Conservation (phyloP, 1,140 invertebrate species). For the Drosophila sproati region DNA sequence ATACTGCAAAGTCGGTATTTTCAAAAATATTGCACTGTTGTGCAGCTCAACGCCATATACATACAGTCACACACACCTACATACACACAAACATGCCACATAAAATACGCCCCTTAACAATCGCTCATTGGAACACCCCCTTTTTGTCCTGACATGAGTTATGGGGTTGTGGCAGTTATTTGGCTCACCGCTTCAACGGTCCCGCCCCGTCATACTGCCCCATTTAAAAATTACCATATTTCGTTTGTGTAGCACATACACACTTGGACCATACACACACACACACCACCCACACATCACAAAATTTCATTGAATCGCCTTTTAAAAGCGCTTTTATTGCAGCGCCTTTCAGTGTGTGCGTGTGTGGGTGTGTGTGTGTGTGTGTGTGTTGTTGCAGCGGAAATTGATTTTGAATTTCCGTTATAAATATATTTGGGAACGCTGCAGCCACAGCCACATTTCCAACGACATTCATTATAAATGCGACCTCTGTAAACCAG, state of each 20-base stretch:
- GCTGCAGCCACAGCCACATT: constrained; percentile 16
- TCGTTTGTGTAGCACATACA: constrained; percentile 45
- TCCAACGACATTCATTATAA: constrained; percentile 44
- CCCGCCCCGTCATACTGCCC: constrained; percentile 16
- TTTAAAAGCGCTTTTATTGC: constrained; percentile 22
- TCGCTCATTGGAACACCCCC: constrained; percentile 59
- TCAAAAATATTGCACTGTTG: constrained; percentile 47
- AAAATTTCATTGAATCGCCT: constrained; percentile 46
- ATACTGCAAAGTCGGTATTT: constrained; percentile 62
- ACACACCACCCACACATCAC: constrained; percentile 1
- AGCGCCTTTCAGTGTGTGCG: neutral
- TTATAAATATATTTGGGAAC: constrained; percentile 44
- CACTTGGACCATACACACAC: constrained; percentile 3
- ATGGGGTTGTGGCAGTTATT: constrained; percentile 57
- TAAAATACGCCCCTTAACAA: constrained; percentile 37
- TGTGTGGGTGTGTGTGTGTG: neutral
- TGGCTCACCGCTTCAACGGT: constrained; percentile 33
- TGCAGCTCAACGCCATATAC: constrained; percentile 20
- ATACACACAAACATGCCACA: constrained; percentile 1
- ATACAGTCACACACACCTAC: constrained; percentile 2
- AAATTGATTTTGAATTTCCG: constrained; percentile 77
- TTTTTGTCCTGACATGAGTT: constrained; percentile 57
- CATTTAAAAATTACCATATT: constrained; percentile 72
- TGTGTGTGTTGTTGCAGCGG: constrained; percentile 35
- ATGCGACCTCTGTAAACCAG: constrained; percentile 18